These are phyloP conservation scores for Tursiops truncatus DNA, from an alignment of 2,113 vertebrate genomes.

Conservation along the genomic window DNA sequence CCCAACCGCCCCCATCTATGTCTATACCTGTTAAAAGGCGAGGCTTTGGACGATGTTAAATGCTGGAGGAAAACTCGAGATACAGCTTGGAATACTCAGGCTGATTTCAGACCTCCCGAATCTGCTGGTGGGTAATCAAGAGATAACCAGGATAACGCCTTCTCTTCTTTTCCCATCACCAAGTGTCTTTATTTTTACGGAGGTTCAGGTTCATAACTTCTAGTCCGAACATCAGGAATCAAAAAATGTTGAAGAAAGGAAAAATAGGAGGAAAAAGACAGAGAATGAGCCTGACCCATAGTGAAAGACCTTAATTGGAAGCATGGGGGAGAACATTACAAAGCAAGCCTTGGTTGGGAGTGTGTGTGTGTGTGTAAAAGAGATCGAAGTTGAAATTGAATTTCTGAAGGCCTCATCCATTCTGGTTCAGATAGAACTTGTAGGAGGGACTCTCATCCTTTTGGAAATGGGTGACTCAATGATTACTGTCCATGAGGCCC, in stretches of 20 bases:
- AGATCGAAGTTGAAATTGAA: neutral
- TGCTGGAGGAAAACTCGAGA: no score
- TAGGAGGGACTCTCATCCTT: neutral
- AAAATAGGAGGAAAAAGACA: neutral
- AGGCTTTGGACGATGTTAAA: neutral
- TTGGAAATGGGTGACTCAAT: neutral
- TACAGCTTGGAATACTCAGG: neutral
- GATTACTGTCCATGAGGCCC: neutral
- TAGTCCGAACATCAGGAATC: neutral
- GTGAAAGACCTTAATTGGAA: slow-evolving; percentile 16
- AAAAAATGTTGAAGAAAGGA: neutral
- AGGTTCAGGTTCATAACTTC: slow-evolving; percentile 2
- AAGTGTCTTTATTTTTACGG: neutral
- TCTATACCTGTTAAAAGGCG: neutral
- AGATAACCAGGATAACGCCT: neutral
- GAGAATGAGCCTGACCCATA: slow-evolving; percentile 3
- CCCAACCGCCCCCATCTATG: neutral
- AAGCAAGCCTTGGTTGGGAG: neutral
- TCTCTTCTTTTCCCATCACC: neutral
- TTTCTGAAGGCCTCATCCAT: neutral
- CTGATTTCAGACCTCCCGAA: neutral
- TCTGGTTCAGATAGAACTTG: neutral
- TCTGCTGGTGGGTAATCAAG: neutral
- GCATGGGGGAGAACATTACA: slow-evolving; percentile 51
- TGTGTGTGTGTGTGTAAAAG: neutral